phyloP scores from a whole-genome alignment of 2,797 vertebrate genomes.

The Pantherophis vulpinus region DNA sequence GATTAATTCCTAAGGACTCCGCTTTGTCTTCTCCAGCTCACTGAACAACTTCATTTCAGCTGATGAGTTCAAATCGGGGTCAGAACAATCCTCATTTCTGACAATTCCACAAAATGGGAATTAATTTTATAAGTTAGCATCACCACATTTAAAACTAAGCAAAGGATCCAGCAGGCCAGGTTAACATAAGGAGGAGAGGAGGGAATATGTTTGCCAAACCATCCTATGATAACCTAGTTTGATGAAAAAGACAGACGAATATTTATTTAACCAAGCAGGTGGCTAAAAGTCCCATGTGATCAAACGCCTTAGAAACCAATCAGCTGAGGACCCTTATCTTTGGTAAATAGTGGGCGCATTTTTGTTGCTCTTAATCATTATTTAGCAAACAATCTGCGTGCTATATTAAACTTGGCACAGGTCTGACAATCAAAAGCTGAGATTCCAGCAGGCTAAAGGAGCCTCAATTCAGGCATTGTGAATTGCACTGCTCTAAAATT shows the following conservation, averaged over 20 bases:
- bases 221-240: slow-evolving; percentile 28
- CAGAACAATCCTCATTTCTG: slow-evolving; percentile 94
- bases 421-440: background rate
- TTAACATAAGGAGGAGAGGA: slow-evolving; percentile 51
- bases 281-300: background rate
- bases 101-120: slow-evolving; percentile 90
- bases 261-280: slow-evolving; percentile 31
- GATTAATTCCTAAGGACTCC: slow-evolving; percentile 90
- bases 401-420: slow-evolving; percentile 8
- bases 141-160: slow-evolving; percentile 69
- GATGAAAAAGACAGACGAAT: slow-evolving; percentile 32
- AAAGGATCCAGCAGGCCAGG: slow-evolving; percentile 62
- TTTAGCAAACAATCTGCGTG: slow-evolving; percentile 30
- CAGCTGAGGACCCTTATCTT: background rate
- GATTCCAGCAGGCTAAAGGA: slow-evolving; percentile 26
- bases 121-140: slow-evolving; percentile 89
- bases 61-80: slow-evolving; percentile 98
- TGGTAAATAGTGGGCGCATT: slow-evolving; percentile 1
- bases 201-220: slow-evolving; percentile 20
- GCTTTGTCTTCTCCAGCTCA: slow-evolving; percentile 98
- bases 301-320: background rate
- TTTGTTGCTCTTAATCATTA: slow-evolving; percentile 35
- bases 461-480: background rate
- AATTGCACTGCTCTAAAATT: background rate
- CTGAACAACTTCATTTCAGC: slow-evolving; percentile 98